A percentile compares a stretch with the other conserved stretches of the same genome.
These are phyloP conservation scores for Pseudachorutes palmiensis DNA, from an alignment of 1,140 invertebrate species.

Conservation along the genomic window DNA sequence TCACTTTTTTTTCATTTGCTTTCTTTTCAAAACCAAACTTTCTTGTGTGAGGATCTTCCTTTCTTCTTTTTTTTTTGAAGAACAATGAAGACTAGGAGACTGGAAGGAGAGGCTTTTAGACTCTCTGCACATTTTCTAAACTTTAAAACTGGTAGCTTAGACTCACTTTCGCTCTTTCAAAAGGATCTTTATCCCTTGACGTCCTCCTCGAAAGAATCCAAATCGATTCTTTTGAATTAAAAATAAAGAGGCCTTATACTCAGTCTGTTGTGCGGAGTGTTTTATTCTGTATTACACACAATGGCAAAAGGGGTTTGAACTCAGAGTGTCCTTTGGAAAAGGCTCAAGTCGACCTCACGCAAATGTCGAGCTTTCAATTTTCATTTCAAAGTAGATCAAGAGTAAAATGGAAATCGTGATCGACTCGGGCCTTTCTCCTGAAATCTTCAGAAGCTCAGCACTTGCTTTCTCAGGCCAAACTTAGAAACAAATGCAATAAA, in stretches of 20 bases:
- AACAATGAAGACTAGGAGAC: background rate
- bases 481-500: constrained; percentile 12
- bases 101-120: background rate
- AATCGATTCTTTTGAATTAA: constrained; percentile 13
- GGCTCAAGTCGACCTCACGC: background rate
- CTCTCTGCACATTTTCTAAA: no score
- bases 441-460: background rate
- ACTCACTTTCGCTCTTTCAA: no score
- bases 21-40: constrained; percentile 12
- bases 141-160: no score
- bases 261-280: background rate
- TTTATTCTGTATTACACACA: no score
- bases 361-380: constrained; percentile 11
- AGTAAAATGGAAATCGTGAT: constrained; percentile 6
- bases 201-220: background rate
- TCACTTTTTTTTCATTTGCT: constrained; percentile 9
- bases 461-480: background rate
- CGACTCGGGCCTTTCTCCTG: constrained; percentile 3
- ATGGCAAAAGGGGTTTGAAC: no score
- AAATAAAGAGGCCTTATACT: background rate
- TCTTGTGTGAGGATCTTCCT: background rate
- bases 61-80: constrained; percentile 6
- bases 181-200: background rate
- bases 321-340: no score
- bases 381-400: constrained; percentile 9